These are phyloP conservation scores for Heliopora coerulea DNA, from an alignment of 92 coral and sea anemone species.

Conservation along the genomic window DNA sequence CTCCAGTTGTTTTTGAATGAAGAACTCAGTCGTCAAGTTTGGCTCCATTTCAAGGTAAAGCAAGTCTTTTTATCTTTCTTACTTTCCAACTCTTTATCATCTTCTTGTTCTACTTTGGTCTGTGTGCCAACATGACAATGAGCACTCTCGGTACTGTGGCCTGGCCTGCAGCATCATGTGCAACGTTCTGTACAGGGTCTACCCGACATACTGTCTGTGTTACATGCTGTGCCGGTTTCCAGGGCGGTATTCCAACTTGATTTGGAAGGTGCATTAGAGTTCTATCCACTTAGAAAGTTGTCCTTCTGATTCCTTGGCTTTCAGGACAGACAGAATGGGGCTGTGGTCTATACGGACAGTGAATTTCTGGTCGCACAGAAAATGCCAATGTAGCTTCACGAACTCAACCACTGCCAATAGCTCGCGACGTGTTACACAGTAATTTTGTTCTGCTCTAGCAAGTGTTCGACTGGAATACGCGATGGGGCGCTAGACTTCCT, in stretches of 20 bases:
- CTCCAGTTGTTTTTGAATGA: conserved; percentile 32
- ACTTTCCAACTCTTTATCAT: background rate
- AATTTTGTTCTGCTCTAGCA: conserved; percentile 46
- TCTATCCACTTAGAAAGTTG: conserved; percentile 60
- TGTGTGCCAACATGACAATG: conserved; percentile 37
- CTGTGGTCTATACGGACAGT: conserved; percentile 60
- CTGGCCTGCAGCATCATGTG: conserved; percentile 40
- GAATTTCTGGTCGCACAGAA: conserved; percentile 44
- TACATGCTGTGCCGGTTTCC: conserved; percentile 51
- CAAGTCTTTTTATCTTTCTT: background rate
- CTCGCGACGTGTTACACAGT: conserved; percentile 45
- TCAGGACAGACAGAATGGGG: conserved; percentile 49
- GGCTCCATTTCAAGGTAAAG: background rate
- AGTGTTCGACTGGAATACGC: conserved; percentile 47
- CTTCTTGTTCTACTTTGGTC: conserved; percentile 20
- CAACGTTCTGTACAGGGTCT: conserved; percentile 59
- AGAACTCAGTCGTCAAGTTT: conserved; percentile 38
- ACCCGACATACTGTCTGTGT: conserved; percentile 64
- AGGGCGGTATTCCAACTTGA: conserved; percentile 50
- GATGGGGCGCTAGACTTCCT: conserved; percentile 37
- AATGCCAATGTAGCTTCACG: conserved; percentile 40
- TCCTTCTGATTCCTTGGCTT: conserved; percentile 60
- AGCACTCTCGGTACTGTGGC: conserved; percentile 25
- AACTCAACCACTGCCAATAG: conserved; percentile 46
- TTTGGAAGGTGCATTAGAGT: conserved; percentile 36